These are phyloP conservation scores for Pachliopta kotzebuea DNA, from an alignment of 2,888 invertebrate species.

Conservation along the genomic window DNA sequence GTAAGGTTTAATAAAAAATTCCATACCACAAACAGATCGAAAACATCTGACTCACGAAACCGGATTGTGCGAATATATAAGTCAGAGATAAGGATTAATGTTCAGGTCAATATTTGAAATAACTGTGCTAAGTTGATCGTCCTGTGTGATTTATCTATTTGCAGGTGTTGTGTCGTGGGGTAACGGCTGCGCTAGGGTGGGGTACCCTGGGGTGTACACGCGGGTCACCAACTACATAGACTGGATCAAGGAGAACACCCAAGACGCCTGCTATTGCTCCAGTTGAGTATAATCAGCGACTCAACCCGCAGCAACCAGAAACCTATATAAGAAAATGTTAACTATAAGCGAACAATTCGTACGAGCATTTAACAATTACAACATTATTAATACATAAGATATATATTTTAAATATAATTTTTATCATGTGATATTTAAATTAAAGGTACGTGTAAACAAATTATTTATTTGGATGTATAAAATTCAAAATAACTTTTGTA, in stretches of 20 bases:
- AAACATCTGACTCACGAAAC: slow-evolving; percentile 17
- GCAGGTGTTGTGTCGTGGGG: slow-evolving; percentile 93
- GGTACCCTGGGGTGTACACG: slow-evolving; percentile 93
- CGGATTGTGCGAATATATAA: slow-evolving; percentile 13
- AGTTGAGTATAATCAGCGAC: slow-evolving; percentile 55
- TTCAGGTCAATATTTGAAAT: slow-evolving; percentile 9
- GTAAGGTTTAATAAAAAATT: not conserved
- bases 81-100: slow-evolving; percentile 5
- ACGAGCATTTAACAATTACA: not conserved
- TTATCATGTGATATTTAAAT: slow-evolving; percentile 26
- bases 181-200: slow-evolving; percentile 91
- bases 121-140: slow-evolving; percentile 2
- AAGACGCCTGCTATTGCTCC: slow-evolving; percentile 90
- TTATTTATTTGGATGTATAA: slow-evolving; percentile 22
- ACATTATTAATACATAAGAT: not conserved
- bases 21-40: not conserved
- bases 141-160: slow-evolving; percentile 34
- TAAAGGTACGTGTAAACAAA: slow-evolving; percentile 3
- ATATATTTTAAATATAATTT: slow-evolving; percentile 14
- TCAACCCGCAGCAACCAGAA: not conserved
- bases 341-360: not conserved
- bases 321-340: not conserved
- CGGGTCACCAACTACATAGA: slow-evolving; percentile 89
- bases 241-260: slow-evolving; percentile 89
- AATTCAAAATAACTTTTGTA: slow-evolving; percentile 19